A percentile compares a stretch with the other conserved stretches of the same genome.
These are phyloP conservation scores for Allophyes oxyacanthae DNA, from an alignment of 2,888 invertebrate species.

Conservation along the genomic window DNA sequence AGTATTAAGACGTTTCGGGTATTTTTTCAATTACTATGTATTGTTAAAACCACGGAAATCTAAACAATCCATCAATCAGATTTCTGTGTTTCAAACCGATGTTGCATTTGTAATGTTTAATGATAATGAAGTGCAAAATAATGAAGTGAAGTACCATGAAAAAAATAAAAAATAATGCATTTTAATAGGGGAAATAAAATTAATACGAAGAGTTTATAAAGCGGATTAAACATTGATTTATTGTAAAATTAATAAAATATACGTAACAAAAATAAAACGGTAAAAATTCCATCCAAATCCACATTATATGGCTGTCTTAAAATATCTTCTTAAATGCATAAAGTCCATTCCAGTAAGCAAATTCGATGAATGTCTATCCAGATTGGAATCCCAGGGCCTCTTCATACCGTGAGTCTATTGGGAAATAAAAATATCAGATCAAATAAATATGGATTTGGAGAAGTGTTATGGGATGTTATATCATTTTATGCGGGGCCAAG, in stretches of 20 bases:
- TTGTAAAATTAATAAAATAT: conserved; percentile 66
- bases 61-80: no score
- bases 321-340: conserved; percentile 81
- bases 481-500: conserved; percentile 39
- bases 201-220: conserved; percentile 65
- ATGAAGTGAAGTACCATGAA: not conserved
- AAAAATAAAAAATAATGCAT: conserved; percentile 1
- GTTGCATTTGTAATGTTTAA: not conserved
- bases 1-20: no score
- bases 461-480: conserved; percentile 46
- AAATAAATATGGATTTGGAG: conserved; percentile 87
- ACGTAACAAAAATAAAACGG: conserved; percentile 69
- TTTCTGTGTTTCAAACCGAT: no score
- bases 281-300: conserved; percentile 79
- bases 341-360: conserved; percentile 69
- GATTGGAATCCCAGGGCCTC: conserved; percentile 68
- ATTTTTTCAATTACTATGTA: no score
- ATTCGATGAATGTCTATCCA: conserved; percentile 66
- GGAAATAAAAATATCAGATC: conserved; percentile 77
- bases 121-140: no score
- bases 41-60: no score
- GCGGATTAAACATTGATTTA: conserved; percentile 77
- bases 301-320: conserved; percentile 68
- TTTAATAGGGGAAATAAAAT: conserved; percentile 26
- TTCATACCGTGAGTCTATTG: conserved; percentile 88